A percentile compares a stretch with the other conserved stretches of the same genome.
phyloP scores from a whole-genome alignment of 2,888 invertebrate genomes.

The Nomada flava region DNA sequence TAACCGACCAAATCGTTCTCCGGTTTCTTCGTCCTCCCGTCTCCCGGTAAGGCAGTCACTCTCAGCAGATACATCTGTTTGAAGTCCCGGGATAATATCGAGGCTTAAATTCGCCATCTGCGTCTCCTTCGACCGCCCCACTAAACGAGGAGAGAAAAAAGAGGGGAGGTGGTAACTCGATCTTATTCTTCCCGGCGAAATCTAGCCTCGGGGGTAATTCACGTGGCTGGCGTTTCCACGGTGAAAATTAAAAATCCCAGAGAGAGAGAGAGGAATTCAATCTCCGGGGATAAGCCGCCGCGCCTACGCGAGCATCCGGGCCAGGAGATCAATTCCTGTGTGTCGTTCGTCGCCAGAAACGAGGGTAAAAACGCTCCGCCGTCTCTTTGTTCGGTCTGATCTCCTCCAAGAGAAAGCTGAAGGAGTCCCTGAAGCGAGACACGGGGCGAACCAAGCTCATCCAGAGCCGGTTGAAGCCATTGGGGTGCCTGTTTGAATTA shows the following conservation, averaged over 20 bases:
- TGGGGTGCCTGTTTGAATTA: conserved; percentile 74
- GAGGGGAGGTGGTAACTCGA: conserved; percentile 34
- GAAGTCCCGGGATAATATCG: conserved; percentile 38
- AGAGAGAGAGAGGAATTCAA: conserved; percentile 33
- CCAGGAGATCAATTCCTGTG: conserved; percentile 38
- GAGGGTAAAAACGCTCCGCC: conserved; percentile 47
- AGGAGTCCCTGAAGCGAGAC: conserved; percentile 18
- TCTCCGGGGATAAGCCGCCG: conserved; percentile 40
- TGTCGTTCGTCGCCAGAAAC: conserved; percentile 32
- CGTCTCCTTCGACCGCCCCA: conserved; percentile 6
- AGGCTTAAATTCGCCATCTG: conserved; percentile 46
- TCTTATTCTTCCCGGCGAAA: conserved; percentile 23
- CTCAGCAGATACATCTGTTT: conserved; percentile 17
- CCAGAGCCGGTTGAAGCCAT: conserved; percentile 32
- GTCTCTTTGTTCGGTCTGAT: conserved; percentile 64
- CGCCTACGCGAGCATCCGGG: conserved; percentile 1
- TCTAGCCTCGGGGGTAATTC: conserved; percentile 30
- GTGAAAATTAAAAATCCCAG: conserved; percentile 42
- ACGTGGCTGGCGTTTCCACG: conserved; percentile 19
- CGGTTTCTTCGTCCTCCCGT: neutral
- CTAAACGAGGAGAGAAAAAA: conserved; percentile 2
- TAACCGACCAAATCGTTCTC: neutral
- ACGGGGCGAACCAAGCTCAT: conserved; percentile 42
- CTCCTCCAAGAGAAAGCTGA: conserved; percentile 29
- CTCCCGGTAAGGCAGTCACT: neutral